Base-by-base conservation (phyloP, 2,888 invertebrate genomes). In the Sphaerophoria rueppellii region DNA sequence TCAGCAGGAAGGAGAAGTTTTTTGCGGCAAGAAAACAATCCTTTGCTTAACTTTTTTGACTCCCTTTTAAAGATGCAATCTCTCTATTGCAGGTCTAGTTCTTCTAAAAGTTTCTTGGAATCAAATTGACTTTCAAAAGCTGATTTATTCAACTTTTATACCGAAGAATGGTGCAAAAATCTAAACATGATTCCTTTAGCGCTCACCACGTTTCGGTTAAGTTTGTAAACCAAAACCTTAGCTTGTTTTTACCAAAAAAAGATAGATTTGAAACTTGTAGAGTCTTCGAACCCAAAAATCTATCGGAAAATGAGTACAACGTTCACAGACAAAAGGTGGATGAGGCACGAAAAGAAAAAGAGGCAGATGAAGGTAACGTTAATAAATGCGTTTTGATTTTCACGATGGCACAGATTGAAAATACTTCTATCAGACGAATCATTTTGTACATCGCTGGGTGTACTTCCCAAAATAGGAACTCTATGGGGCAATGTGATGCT, bases 321-420 rank as follows among this genome's bases (percentile, higher is more conserved):
- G 24, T 24, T 55, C 34, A 34, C 4, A 32, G 54, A 55, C 24
- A 55, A 34, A 34, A 55, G 34, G 32, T 55, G 11, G 55, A 57
- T 35, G 57, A 57, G 35, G 37, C n/a, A 6, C 11, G 55, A 55
- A 11, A 55, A 34, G 57, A 35, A 35, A 37, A 57, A 14, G 57
- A 57, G 35, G 6, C 24, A 24, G 24, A 24, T 24, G 2, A 24
- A 24, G 24, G 2, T 24, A 24, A 24, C 24, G 24, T 24, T 24
- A 24, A 24, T 24, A 2, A 24, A 24, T 24, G 54, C 2, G 24
- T 24, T 12, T 35, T 16, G 16, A 7, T 55, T 35, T 12, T 34
- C 0, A 34, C 1, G 93, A 91, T 74, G 95, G 95, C 5, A 37
- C 37, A 37, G 37, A 6, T 37, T 6, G 4, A 37, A 37, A 37